Base-by-base conservation (phyloP, 1,140 invertebrate species). In the Amyelois transitella region DNA sequence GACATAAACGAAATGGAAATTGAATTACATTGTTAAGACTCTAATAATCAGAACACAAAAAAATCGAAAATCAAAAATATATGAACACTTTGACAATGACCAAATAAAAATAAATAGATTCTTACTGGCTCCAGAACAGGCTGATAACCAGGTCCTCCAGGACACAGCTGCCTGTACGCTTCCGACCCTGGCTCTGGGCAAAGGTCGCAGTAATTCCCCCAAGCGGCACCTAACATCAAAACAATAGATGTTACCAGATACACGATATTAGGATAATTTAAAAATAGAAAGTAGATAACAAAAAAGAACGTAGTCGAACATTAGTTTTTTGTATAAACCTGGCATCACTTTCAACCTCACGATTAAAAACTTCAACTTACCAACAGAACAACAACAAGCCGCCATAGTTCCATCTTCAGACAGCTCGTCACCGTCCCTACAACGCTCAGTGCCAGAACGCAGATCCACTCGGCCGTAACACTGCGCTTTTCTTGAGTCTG, bases 301-400 rank as follows among this genome's bases (percentile, higher is more conserved):
- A 24, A 24, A 24, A 24, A 5, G 22, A 5, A 5, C 8, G 8
- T 24, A 5, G 3, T 3, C 4, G 22, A 5, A 24, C 22, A 24
- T 5, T 24, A 24, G n/a, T n/a, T n/a, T n/a, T n/a, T n/a, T n/a
- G n/a, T n/a, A n/a, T n/a, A n/a, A n/a, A n/a, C n/a, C n/a, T n/a
- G n/a, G n/a, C n/a, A n/a, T n/a, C n/a, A 6, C 7, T 6, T 32
- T 32, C 48, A 14, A 47, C 25, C 48, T 47, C 18, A 28, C 24
- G 50, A 44, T 45, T 17, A 47, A 44, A 18, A 10, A n/a, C 18
- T 19, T n/a, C 18, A 32, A 69, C 81, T 63, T 10, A 86, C 83
- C 96, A 14, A 96, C 91, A 47, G 94, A 95, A 81, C 96, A 97
- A 75, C 96, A 97, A 73, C 96, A 97, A 0, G 94, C 92, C 0